Percentiles rank a stretch among this genome's conserved stretches.
Conservation (phyloP, 2,113 vertebrate species). For the Poeciliopsis turrubarensis region DNA sequence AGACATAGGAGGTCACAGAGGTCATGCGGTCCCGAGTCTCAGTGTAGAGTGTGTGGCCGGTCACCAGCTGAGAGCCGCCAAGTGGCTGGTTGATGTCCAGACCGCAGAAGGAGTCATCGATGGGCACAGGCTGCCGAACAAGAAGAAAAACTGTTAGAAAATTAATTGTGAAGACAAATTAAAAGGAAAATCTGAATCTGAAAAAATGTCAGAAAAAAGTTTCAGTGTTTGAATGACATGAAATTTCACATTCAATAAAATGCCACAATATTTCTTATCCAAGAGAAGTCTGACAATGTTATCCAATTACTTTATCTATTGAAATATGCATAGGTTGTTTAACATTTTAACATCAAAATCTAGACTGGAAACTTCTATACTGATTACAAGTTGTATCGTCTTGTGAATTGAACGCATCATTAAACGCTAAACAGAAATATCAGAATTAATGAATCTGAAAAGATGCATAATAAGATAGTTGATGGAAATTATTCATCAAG, state of each 20-base stretch:
- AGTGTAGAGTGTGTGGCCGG: slow-evolving; percentile 90
- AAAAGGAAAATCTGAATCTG: neutral
- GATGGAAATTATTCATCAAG: neutral
- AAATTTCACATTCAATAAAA: neutral
- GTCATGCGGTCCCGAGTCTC: slow-evolving; percentile 95
- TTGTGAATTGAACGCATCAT: neutral
- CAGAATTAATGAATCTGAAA: neutral
- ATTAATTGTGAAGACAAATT: neutral
- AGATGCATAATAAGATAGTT: neutral
- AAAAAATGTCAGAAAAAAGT: neutral
- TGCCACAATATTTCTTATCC: neutral
- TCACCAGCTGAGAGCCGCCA: slow-evolving; percentile 91
- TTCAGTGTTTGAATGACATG: neutral
- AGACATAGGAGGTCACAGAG: slow-evolving; percentile 93
- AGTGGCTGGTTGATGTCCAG: slow-evolving; percentile 99
- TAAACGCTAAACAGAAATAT: neutral
- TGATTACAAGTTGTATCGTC: no score
- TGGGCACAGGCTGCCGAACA: slow-evolving; percentile 89
- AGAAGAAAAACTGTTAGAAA: neutral
- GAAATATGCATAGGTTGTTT: neutral
- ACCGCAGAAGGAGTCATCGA: slow-evolving; percentile 97
- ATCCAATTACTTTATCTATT: neutral
- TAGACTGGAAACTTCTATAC: no score
- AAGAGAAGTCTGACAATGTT: neutral
- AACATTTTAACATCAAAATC: no score